Evolutionary conservation across 2,113 vertebrate species (phyloP).

Genomic region (Scomber colias): DNA sequence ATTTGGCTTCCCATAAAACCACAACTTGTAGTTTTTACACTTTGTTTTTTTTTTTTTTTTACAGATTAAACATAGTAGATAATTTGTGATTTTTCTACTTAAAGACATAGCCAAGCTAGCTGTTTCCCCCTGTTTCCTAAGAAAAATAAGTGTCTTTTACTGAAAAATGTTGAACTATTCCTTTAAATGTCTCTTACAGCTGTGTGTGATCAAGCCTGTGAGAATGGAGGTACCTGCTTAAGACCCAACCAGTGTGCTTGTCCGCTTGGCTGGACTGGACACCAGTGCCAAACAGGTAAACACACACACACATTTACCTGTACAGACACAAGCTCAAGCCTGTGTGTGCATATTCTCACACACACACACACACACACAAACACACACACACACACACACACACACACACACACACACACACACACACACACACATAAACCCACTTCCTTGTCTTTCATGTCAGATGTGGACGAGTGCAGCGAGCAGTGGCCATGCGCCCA

Average conservation of each 20-base stretch:
- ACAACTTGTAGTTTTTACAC: background rate
- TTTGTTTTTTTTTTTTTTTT: too few species aligned
- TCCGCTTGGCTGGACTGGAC: conserved; percentile 87
- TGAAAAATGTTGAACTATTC: background rate
- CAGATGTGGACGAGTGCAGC: conserved; percentile 91
- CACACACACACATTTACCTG: background rate
- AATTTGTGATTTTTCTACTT: too few species aligned
- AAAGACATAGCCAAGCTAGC: too few species aligned
- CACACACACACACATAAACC: background rate
- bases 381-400: too few species aligned
- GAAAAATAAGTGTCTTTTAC: background rate
- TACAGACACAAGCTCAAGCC: background rate
- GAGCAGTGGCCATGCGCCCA: conserved; percentile 83
- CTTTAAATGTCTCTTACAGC: conserved; percentile 74
- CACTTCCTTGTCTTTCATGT: background rate
- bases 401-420: background rate
- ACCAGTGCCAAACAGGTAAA: conserved; percentile 89
- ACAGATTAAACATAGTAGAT: background rate
- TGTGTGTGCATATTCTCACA: background rate
- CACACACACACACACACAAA: background rate
- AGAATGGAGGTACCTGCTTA: conserved; percentile 88
- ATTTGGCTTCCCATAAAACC: background rate
- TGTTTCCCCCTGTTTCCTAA: too few species aligned
- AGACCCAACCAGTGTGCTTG: conserved; percentile 88
- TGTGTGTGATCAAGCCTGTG: conserved; percentile 86